Evolutionary conservation across 2,113 vertebrate genomes (phyloP), one percentile per base, ranked within the genome.

Genomic region (Nanorana parkeri): DNA sequence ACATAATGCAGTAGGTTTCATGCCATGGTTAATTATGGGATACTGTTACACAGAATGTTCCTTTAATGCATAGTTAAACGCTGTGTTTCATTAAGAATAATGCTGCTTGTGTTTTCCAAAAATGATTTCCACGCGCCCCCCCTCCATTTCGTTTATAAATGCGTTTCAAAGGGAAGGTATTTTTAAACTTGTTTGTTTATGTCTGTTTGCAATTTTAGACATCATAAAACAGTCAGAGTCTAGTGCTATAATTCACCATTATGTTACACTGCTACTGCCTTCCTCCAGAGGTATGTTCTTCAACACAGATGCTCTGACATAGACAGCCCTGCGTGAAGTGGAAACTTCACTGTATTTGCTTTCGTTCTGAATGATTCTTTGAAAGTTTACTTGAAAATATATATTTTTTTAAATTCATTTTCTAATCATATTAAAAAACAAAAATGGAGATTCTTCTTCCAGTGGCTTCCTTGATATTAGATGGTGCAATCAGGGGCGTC

Each of bases 1-100:
- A 67, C 61, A 66, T 74, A 81, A 66, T 81, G 80, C 80, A 81
- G 58, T 73, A 61, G 58, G 52, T 81, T 74, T 55, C 24, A 74
- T 81, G 28, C 58, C 51, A 65, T 36, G 51, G 69, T 24, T 81
- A 66, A 81, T 81, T 81, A 55, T 36, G 67, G 69, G 19, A 55
- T 81, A 81, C 41, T 32, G 58, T 81, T 74, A 81, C 80, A 58
- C 10, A 20, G 65, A 81, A 73, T 23, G 24, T 65, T 66, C 79
- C 58, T 72, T 73, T 68, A 80, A 71, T 80, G 67, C 56, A 63
- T 60, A 61, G 56, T 71, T 80, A 69, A 71, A 80, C 32, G 68
- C 56, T 52, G 67, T 23, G 16, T 41, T 60, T 80, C 67, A 80
- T 80, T 80, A 68, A 71, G 67, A 80, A 80, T 71, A 80, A 71